These are phyloP conservation scores for Cataglyphis cursor DNA, from an alignment of 2,888 invertebrate species.

Conservation along the genomic window DNA sequence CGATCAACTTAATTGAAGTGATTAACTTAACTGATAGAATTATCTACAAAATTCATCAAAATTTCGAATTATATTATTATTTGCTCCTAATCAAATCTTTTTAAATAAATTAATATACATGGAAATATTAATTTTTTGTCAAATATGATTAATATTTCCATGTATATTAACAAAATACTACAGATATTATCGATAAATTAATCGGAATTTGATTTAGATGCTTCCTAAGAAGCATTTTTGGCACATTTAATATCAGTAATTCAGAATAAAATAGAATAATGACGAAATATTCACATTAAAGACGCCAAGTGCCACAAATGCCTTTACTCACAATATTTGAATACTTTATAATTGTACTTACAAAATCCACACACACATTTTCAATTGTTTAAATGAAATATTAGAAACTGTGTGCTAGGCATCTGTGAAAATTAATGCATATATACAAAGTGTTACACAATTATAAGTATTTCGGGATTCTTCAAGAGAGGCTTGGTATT, in stretches of 20 bases:
- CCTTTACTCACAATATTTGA: conserved; percentile 3
- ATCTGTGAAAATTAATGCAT: conserved; percentile 4
- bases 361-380: background rate
- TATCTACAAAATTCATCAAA: too few species aligned
- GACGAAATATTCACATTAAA: background rate
- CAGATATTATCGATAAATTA: background rate
- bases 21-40: background rate
- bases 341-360: conserved; percentile 15
- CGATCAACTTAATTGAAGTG: background rate
- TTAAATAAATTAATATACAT: too few species aligned
- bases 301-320: background rate
- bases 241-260: conserved; percentile 51
- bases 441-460: conserved; percentile 24
- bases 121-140: too few species aligned
- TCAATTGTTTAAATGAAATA: conserved; percentile 3
- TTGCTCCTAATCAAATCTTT: background rate
- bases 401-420: conserved; percentile 2
- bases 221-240: conserved; percentile 42
- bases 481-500: background rate
- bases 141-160: background rate
- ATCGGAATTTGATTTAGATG: background rate
- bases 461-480: background rate
- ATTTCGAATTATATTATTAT: background rate
- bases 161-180: background rate
- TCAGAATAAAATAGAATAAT: background rate